phyloP scores from a whole-genome alignment of 2,113 vertebrate species.

The Chinchilla lanigera region DNA sequence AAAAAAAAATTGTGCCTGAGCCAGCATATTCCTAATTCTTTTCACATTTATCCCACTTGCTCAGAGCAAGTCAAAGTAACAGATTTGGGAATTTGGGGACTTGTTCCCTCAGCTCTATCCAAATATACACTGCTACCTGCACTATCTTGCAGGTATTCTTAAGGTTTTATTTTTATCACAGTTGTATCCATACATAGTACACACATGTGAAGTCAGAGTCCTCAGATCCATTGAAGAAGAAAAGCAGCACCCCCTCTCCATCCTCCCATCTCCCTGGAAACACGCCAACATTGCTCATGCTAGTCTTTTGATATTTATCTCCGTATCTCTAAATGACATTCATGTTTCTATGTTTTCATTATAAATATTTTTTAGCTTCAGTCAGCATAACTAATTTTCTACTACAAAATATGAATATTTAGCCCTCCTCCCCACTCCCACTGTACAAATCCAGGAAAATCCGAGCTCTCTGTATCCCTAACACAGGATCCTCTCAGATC shows the following conservation, averaged over 20 bases:
- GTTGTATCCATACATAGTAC: not conserved
- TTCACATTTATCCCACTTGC: not conserved
- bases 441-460: not conserved
- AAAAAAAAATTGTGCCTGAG: not conserved
- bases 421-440: no score
- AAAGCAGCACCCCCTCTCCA: rapidly evolving
- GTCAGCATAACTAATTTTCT: not conserved
- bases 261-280: not conserved
- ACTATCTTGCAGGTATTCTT: not conserved
- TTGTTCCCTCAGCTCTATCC: not conserved
- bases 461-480: not conserved
- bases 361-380: not conserved
- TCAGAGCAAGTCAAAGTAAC: not conserved
- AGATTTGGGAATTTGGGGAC: not conserved
- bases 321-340: not conserved
- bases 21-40: not conserved
- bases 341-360: not conserved
- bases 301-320: not conserved
- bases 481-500: no score
- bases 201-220: not conserved
- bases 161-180: not conserved
- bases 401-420: no score
- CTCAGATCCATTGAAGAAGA: not conserved
- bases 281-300: no score
- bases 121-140: not conserved